These are phyloP conservation scores for Ophioderma brevispina DNA, from an alignment of 35 echinoderm and acorn worm genomes.

Conservation along the genomic window DNA sequence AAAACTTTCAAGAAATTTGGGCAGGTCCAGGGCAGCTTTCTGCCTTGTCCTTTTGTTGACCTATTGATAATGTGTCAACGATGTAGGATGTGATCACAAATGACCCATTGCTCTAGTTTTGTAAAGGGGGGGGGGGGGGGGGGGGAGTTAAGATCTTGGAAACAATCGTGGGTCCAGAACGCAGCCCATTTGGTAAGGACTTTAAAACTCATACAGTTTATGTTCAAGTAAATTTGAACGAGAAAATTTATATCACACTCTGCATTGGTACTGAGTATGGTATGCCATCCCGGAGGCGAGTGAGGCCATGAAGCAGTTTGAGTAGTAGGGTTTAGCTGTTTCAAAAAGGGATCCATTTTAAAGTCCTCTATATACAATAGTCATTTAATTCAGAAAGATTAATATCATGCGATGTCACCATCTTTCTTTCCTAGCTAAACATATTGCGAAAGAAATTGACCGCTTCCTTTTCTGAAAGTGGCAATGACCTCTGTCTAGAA, in stretches of 20 bases:
- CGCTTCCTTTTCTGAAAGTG: neutral
- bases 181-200: conserved; percentile 60
- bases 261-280: conserved; percentile 72
- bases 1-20: conserved; percentile 13
- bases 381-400: conserved; percentile 71
- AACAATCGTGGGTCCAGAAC: conserved; percentile 59
- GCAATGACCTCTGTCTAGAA: conserved; percentile 64
- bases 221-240: conserved; percentile 62
- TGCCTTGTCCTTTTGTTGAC: neutral
- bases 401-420: conserved; percentile 73
- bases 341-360: conserved; percentile 85
- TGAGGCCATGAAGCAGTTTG: conserved; percentile 65
- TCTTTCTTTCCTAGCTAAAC: conserved; percentile 67
- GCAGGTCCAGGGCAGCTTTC: conserved; percentile 2
- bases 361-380: conserved; percentile 51
- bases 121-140: conserved; percentile 22
- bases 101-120: conserved; percentile 3
- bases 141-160: conserved; percentile 67
- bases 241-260: conserved; percentile 38
- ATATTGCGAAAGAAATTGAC: conserved; percentile 69
- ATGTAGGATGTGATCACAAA: conserved; percentile 18
- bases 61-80: conserved; percentile 34
- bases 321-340: conserved; percentile 37
- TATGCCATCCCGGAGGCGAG: conserved; percentile 43
- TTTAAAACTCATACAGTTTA: conserved; percentile 47